Base-by-base conservation (phyloP, 2,888 invertebrate species). In the Melinaea marsaeus region DNA sequence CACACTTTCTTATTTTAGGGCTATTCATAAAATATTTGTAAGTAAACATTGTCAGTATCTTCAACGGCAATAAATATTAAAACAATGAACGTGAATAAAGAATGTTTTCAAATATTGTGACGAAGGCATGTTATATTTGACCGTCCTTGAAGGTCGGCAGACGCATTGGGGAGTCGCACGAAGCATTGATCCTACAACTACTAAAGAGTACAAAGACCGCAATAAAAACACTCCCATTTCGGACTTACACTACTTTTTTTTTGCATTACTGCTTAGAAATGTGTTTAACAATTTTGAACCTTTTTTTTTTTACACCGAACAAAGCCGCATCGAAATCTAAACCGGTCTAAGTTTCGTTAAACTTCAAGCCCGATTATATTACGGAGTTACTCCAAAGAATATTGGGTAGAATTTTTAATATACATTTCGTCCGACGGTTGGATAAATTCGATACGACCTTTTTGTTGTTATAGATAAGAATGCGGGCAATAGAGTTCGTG, bases 71-170 rank as follows among this genome's bases (percentile, higher is more conserved):
- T 48, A 37, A 48, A 22, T 42, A 60, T 60, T 60, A 42, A 42
- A 32, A 62, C 62, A 65, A 58, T 54, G 62, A 57, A 58, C 35
- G 47, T 54, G 60, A 56, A 45, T 34, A 54, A 57, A 56, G 13
- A 46, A 13, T 46, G 59, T 63, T 63, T 65, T 61, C 57, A 65
- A 60, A 63, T 63, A 60, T 61, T 65, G 45, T 60, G 61, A 63
- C 57, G 61, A 65, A 65, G 61, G 67, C 64, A 66, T 63, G 54
- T 61, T 58, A 65, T 60, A 65, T 79, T 82, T 80, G 82, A 79
- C 76, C 75, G 73, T 71, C 73, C 69, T 65, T 74, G 80, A 83
- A 86, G 84, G 85, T 84, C 84, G 78, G 76, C 71, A 75, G 71
- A 75, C 76, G 72, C 75, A 79, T 81, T 81, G 82, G 78, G 78